A percentile compares a stretch with the other conserved stretches of the same genome.
phyloP scores from a whole-genome alignment of 2,113 vertebrate genomes.

The Brachypteracias leptosomus region DNA sequence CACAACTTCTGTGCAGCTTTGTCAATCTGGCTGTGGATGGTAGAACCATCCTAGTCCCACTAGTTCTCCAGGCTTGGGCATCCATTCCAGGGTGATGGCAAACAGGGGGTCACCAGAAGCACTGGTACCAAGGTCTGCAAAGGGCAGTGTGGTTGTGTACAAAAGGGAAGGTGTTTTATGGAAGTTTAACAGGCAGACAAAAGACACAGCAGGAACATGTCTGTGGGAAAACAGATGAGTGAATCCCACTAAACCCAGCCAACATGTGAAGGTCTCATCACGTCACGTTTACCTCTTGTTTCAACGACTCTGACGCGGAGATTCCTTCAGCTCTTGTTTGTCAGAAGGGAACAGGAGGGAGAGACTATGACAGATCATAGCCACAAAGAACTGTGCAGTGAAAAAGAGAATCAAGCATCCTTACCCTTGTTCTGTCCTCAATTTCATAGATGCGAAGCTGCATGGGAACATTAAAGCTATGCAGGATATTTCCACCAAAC shows the following conservation, averaged over 20 bases:
- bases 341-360: background rate
- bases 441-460: conserved; percentile 96
- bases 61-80: background rate
- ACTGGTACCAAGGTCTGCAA: background rate
- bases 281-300: conserved; percentile 32
- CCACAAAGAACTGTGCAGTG: conserved; percentile 11
- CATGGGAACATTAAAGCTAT: conserved; percentile 99
- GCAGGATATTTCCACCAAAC: conserved; percentile 97
- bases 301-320: background rate
- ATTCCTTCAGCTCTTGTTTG: background rate
- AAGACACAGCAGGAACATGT: background rate
- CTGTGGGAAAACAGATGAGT: background rate
- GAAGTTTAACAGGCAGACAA: conserved; percentile 20
- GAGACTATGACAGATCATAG: background rate
- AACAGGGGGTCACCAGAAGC: background rate
- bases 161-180: background rate
- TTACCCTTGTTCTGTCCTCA: conserved; percentile 96
- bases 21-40: background rate
- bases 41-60: background rate
- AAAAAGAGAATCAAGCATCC: conserved; percentile 48
- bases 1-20: background rate
- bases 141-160: background rate
- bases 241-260: conserved; percentile 21
- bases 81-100: background rate
- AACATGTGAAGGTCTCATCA: background rate